Evolutionary conservation across 2,797 vertebrate genomes (phyloP), one percentile per base, ranked within the genome.

Genomic region (Fistularia commersonii): DNA sequence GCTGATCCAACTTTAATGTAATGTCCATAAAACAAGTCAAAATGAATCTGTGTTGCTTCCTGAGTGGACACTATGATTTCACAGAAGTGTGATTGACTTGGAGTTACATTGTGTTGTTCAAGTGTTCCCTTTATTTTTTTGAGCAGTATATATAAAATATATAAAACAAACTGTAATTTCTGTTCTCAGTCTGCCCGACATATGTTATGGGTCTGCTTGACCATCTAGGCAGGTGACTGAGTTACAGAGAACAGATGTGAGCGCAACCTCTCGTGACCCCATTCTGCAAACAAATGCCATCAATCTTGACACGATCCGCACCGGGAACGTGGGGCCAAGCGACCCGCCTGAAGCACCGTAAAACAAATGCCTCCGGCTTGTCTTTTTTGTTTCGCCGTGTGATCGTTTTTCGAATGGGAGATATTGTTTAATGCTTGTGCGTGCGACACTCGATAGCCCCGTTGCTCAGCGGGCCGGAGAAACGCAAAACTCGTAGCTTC

Each of bases 251-350:
- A 72, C 83, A 76, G 82, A 85, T 77, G 77, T 77, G 72, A 72
- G 61, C 47, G n/a, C 76, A 79, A 81, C 81, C 85, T 75, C 56
- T 63, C 83, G 82, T 85, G 77, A 83, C 80, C 81, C 72, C 63
- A 3, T 34, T 8, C 57, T 74, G 69, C 61, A 82, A 82, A 81
- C 83, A 77, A 81, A 72, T 57, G 45, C 61, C 62, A 81, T 80
- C 64, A 79, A 73, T 81, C 72, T 72, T 79, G 41, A 77, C 50
- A 37, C 61, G 38, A 46, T 67, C 38, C 38, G 8, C 32, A 42
- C 36, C 33, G 47, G 39, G 31, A 13, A 53, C 44, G 36, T 52
- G 11, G 23, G 8, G 0, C 32, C 45, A 13, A 48, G 7, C 37
- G 23, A 23, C 23, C 23, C 23, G 23, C 4, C 23, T 23, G 23